Base-by-base conservation (phyloP, 1,140 invertebrate genomes). In the Drosophila serrata region DNA sequence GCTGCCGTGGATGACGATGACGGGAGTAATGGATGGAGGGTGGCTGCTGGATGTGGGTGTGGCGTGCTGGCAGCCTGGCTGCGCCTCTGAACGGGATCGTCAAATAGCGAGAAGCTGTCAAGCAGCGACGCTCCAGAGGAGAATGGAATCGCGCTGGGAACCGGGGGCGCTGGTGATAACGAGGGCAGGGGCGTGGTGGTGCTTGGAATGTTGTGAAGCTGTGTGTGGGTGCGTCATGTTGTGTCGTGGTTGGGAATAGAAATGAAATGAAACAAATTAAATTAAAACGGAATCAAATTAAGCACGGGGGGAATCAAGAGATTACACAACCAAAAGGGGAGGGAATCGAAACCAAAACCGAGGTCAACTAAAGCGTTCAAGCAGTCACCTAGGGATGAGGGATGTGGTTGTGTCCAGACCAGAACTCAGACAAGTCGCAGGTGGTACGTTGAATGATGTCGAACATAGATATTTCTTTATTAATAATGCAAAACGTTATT, bases 401-500 rank as follows among this genome's bases (percentile, higher is more conserved):
- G 11, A 46, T 31, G 61, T 15, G 42, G 77, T 24, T 11, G 13
- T 39, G 33, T 46, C 13, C 45, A 46, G 29, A 62, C 22, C 61
- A 35, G 27, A 43, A 35, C 8, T 29, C 45, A 39, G 42, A 31
- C 8, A 27, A n/a, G n/a, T 43, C 65, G n/a, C 13, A 24, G 13
- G 46, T n/a, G 29, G 27, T 72, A 48, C 42, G n/a, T 60, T 85
- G 63, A 80, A 82, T 87, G 80, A 80, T 82, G 80, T 87, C 55
- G 80, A 87, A 87, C 82, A 88, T 82, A 82, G 63, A 87, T 79
- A 82, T 74, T 60, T 43, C 67, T 69, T 80, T 82, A 72, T 82
- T 84, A 82, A 82, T 88, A 87, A 77, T 87, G 79, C 79, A 87
- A 82, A 87, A 82, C 65, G 63, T 73, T 77, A n/a, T n/a, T n/a